phyloP scores from a whole-genome alignment of 2,797 vertebrate species.

The Myotis planiceps region DNA sequence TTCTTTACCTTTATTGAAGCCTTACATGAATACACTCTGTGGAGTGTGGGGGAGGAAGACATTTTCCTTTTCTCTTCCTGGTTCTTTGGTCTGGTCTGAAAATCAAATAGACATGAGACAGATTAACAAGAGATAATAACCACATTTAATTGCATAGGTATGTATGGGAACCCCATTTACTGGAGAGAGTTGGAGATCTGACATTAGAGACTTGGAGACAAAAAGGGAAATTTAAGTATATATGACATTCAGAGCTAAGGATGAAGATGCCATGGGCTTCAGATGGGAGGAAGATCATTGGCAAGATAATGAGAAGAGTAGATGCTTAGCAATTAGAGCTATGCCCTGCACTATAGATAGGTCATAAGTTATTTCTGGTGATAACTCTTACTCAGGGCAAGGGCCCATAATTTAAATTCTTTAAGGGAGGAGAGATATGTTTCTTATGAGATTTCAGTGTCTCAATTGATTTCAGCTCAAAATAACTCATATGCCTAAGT shows the following conservation, averaged over 20 bases:
- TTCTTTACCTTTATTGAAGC: neutral
- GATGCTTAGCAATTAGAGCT: neutral
- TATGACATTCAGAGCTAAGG: neutral
- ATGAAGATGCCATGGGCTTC: neutral
- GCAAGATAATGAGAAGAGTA: neutral
- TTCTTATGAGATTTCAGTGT: neutral
- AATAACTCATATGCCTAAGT: neutral
- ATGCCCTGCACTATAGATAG: neutral
- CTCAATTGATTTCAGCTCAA: neutral
- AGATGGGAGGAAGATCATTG: neutral
- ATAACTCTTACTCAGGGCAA: neutral
- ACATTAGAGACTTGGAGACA: neutral
- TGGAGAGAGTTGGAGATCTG: neutral
- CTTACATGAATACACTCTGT: neutral
- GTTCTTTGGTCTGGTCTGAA: neutral
- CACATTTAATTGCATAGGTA: neutral
- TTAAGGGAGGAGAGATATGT: neutral
- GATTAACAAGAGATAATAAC: neutral
- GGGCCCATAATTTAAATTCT: neutral
- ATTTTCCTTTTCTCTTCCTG: neutral
- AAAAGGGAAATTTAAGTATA: neutral
- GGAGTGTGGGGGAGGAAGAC: too few species aligned
- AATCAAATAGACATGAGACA: neutral
- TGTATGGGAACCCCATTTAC: neutral
- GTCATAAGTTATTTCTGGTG: neutral